Conservation (phyloP, 2,888 invertebrate species). For the Stomorhina lunata region DNA sequence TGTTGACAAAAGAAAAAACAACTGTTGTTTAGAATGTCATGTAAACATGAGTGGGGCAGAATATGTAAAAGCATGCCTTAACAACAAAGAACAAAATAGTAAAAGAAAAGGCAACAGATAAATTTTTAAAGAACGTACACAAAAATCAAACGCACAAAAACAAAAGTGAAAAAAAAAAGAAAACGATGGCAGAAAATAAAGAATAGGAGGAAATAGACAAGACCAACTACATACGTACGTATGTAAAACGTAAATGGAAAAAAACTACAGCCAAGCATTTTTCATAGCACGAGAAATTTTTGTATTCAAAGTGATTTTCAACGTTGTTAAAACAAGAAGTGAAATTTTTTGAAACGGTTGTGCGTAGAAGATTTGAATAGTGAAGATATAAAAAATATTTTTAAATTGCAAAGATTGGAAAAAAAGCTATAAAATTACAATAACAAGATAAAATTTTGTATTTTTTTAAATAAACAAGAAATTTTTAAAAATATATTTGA, state of each 20-base stretch:
- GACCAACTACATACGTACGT: conserved; percentile 41
- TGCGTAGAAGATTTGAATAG: not conserved
- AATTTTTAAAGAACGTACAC: too few relatives aligned
- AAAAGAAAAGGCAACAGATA: not conserved
- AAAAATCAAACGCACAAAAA: not conserved
- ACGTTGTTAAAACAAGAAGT: conserved; percentile 51
- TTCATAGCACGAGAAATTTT: conserved; percentile 11
- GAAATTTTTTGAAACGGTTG: conserved; percentile 18
- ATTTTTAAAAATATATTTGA: not conserved
- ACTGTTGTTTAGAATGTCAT: conserved; percentile 39
- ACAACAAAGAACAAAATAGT: conserved; percentile 5
- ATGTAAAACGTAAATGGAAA: conserved; percentile 1
- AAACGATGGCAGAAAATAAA: not conserved
- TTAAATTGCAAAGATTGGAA: not conserved
- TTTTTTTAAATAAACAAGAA: not conserved
- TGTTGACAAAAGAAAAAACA: too few relatives aligned
- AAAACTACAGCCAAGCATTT: conserved; percentile 48
- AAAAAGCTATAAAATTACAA: not conserved
- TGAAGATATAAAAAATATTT: not conserved
- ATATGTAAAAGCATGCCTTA: not conserved
- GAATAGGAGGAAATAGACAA: not conserved
- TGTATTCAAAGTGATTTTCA: conserved; percentile 51
- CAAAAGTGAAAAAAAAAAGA: not conserved
- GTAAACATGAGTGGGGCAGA: not conserved
- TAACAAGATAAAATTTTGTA: too few relatives aligned